These are phyloP conservation scores for Melanargia galathea DNA, from an alignment of 2,888 invertebrate species.

Conservation along the genomic window DNA sequence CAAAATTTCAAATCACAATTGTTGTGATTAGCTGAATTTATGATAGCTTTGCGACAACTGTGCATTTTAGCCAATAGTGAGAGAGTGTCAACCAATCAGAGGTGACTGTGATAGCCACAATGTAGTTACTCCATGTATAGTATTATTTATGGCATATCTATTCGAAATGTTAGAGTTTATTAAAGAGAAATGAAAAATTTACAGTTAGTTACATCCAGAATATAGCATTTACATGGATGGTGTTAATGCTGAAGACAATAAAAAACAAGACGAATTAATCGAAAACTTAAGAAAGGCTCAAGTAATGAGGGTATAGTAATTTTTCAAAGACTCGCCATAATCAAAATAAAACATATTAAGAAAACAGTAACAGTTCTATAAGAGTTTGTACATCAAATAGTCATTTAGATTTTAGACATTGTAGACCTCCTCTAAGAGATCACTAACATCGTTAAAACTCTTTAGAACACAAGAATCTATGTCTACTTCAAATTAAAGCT, in stretches of 20 bases:
- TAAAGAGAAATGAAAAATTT: not conserved
- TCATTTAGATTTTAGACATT: constrained; percentile 40
- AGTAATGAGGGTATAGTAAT: no score
- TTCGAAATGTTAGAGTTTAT: no score
- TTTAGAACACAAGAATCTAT: constrained; percentile 73
- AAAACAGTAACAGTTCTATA: constrained; percentile 19
- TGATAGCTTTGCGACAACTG: no score
- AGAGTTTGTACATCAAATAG: constrained; percentile 41
- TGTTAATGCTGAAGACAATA: not conserved
- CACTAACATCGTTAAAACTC: constrained; percentile 60
- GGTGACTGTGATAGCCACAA: no score
- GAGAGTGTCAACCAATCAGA: no score
- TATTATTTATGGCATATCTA: no score
- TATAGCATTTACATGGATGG: not conserved
- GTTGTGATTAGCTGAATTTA: no score
- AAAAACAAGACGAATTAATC: not conserved
- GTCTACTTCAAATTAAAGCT: constrained; percentile 81
- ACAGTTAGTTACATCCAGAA: not conserved
- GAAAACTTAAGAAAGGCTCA: not conserved
- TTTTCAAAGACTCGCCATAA: not conserved
- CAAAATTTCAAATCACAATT: no score
- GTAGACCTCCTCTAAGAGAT: constrained; percentile 42
- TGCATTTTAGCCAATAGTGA: no score
- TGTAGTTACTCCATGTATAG: no score
- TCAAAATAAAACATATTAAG: constrained; percentile 4